Conservation (phyloP, 2,797 vertebrate species). For the Silurus aristotelis region DNA sequence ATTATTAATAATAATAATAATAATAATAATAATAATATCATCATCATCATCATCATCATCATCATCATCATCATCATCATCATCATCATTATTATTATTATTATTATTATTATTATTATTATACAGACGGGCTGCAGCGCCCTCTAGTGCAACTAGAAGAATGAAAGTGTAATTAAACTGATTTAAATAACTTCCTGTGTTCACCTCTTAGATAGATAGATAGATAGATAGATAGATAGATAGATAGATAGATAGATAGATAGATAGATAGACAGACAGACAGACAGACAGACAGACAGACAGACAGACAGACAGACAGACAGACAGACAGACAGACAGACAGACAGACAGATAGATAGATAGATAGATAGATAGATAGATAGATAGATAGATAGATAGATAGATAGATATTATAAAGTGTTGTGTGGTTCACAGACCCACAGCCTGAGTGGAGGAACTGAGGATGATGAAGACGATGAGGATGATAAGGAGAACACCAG, state of each 20-base stretch:
- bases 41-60: too few species aligned
- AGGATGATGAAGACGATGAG: constrained; percentile 10
- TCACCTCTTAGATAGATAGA: background rate
- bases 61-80: too few species aligned
- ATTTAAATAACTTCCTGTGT: too few species aligned
- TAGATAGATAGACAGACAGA: background rate
- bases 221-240: background rate
- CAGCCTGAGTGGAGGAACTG: background rate
- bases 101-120: background rate
- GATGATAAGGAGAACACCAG: constrained; percentile 33
- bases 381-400: background rate
- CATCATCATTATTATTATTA: too few species aligned
- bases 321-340: too few species aligned
- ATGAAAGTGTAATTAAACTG: background rate
- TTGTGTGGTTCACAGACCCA: background rate
- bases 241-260: background rate
- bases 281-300: too few species aligned
- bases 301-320: too few species aligned
- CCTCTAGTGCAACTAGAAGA: background rate
- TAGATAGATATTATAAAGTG: background rate
- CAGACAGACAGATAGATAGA: too few species aligned
- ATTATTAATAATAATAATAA: too few species aligned
- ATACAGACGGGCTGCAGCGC: background rate
- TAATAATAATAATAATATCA: too few species aligned
- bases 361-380: too few species aligned